phyloP scores from a whole-genome alignment of 2,888 invertebrate genomes.

The Cephus nigrinus region DNA sequence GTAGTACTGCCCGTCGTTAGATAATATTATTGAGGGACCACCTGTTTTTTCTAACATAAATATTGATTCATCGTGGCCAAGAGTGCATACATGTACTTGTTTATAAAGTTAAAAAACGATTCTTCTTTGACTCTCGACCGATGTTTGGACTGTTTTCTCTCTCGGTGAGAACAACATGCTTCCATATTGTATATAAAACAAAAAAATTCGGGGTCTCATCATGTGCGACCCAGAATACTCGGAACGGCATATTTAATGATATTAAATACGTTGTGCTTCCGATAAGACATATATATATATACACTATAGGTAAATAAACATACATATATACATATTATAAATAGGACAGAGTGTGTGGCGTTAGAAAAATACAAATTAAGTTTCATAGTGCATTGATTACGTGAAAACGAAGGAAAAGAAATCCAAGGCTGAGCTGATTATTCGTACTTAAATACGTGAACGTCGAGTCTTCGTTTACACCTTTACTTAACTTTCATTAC shows the following conservation, averaged over 20 bases:
- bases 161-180: constrained; percentile 55
- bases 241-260: constrained; percentile 52
- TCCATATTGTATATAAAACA: constrained; percentile 43
- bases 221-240: constrained; percentile 26
- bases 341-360: constrained; percentile 21
- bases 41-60: neutral
- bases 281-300: constrained; percentile 32
- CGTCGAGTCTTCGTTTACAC: constrained; percentile 11
- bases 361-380: constrained; percentile 15
- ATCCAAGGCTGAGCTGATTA: constrained; percentile 50
- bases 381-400: constrained; percentile 12
- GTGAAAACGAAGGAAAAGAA: constrained; percentile 35
- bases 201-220: constrained; percentile 16
- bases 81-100: constrained; percentile 20
- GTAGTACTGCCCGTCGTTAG: neutral
- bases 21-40: neutral
- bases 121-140: neutral
- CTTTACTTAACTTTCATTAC: neutral
- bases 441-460: constrained; percentile 21
- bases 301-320: neutral
- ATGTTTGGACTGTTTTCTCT: constrained; percentile 53
- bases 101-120: neutral
- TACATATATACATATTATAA: constrained; percentile 32
- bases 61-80: constrained; percentile 35
- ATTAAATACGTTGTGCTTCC: constrained; percentile 54